Evolutionary conservation across 1,140 invertebrate genomes (phyloP), one percentile per base, ranked within the genome.

Genomic region (Danaus melanippus): DNA sequence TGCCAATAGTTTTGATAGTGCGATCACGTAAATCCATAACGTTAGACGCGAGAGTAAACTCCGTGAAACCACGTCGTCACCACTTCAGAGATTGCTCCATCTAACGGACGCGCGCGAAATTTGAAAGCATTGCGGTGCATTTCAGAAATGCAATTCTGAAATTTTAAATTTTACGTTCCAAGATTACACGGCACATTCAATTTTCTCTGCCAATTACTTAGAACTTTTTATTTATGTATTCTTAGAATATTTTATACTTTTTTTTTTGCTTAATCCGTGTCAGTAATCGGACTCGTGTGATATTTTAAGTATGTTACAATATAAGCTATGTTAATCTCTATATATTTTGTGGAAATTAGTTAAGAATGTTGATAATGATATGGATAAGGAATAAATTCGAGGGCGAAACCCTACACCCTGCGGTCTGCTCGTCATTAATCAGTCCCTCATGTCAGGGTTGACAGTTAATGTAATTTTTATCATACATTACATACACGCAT

Each of bases 381-480:
- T 71, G 66, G 71, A 68, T 72, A 76, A 74, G 73, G 66, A 74
- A 80, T 83, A 76, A 79, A 80, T 76, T 79, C 55, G 60, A 62
- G 61, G 64, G 69, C 68, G 67, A 61, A 69, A 71, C 67, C 48
- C 64, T 59, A 60, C 50, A 32, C 46, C 55, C 58, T 58, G 55
- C 49, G 55, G 55, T 65, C 56, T 55, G 41, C 56, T 51, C 50
- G 59, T 69, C 70, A 76, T 79, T 79, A 76, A 76, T 79, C 76
- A 75, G 67, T 52, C 60, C 68, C 47, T 65, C 62, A 56, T 66
- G 68, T 72, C 69, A 71, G 64, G 49, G 62, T 57, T 79, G 76
- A 81, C 73, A 73, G 69, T 77, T 77, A 67, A 68, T 68, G 71
- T 76, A 74, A 79, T 80, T 80, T 73, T 71, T 71, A 70, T 78